Evolutionary conservation across 2,113 vertebrate species (phyloP).

Genomic region (Apteryx owenii): DNA sequence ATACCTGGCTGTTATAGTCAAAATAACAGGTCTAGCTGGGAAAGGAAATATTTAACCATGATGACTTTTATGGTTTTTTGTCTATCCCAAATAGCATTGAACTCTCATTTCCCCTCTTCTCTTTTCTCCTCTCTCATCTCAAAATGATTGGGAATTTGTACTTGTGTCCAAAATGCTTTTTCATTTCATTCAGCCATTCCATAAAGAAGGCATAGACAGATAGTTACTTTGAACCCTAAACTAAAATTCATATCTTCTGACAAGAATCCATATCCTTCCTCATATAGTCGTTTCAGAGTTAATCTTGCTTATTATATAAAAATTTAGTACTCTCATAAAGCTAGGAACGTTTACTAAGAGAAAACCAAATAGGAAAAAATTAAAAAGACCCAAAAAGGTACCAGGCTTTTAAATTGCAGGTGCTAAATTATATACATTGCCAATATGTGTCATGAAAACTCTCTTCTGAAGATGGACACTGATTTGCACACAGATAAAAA

Average conservation of each 20-base stretch:
- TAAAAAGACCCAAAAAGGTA: background rate
- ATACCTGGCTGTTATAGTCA: background rate
- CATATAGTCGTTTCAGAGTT: background rate
- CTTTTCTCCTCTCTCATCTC: background rate
- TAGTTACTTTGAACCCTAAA: background rate
- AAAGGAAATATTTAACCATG: background rate
- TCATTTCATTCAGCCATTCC: background rate
- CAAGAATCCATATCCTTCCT: background rate
- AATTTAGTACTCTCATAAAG: background rate
- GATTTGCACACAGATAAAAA: background rate
- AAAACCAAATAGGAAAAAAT: background rate
- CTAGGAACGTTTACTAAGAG: background rate
- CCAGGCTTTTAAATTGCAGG: background rate
- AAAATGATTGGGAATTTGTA: background rate
- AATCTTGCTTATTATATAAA: background rate
- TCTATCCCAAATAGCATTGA: background rate
- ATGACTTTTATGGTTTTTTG: background rate
- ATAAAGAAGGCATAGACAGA: background rate
- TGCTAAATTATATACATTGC: fast-evolving
- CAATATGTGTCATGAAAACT: background rate
- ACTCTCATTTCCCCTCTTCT: background rate
- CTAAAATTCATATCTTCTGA: background rate
- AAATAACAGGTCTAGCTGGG: background rate
- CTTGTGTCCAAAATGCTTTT: background rate
- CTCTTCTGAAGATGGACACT: background rate